Evolutionary conservation across 2,797 vertebrate genomes (phyloP), one percentile per base, ranked within the genome.

Genomic region (Rousettus madagascariensis): DNA sequence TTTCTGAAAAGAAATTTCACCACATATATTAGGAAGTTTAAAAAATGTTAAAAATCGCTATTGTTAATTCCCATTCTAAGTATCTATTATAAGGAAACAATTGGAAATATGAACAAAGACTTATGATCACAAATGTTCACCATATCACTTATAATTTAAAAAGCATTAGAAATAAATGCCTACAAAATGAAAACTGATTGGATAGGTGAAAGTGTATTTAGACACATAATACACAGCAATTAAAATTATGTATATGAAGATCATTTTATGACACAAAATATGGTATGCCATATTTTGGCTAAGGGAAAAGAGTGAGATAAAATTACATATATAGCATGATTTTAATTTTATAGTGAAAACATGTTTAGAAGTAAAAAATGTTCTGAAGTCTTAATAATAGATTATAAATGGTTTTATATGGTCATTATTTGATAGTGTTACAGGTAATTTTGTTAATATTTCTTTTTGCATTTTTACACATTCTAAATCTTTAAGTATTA

Each of bases 1-100:
- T 86, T 91, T 72, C 41, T 55, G 51, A 66, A 86, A 94, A 91
- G 12, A 74, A 91, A 86, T 53, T 68, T 96, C 65, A 66, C 24
- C 41, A 78, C 12, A 66, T 2, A 38, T 43, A 79, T 71, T 65
- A 86, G 36, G 11, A 74, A 61, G 12, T 5, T 79, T 78, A 55
- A 69, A 78, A 75, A 85, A 71, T 75, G 7, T 80, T 77, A 66
- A 79, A 78, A 80, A 46, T 66, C 24, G 87, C 65, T 95, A 51
- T 2, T 53, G 24, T 28, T 72, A 86, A 75, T 79, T 79, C 15
- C 17, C 1, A 8, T 63, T 77, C 26, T 89, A 94, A 65, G 16
- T 61, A 36, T 66, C 20, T 74, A 66, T 71, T 79, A 57, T 90
- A 49, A 86, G 53, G 36, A 80, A 94, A 55, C 15, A 94, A 68